Evolutionary conservation across 2,888 invertebrate genomes (phyloP).

Genomic region (Diadegma fenestrale): DNA sequence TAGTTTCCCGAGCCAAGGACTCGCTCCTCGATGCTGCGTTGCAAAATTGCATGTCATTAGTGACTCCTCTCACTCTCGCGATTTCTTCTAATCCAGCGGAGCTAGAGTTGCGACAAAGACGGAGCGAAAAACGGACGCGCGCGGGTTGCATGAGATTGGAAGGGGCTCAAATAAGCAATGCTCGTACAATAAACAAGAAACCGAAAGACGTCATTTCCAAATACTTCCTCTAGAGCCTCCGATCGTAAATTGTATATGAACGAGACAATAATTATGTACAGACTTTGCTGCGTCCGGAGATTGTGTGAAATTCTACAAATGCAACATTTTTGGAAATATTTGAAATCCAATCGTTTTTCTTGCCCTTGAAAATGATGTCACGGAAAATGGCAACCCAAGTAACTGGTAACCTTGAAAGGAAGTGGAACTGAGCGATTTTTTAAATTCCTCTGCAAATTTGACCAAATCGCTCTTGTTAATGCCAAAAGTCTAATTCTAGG

Average conservation of each 20-base stretch:
- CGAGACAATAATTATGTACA: background rate
- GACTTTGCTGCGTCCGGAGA: background rate
- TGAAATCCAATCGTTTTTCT: background rate
- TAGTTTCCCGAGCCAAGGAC: constrained; percentile 84
- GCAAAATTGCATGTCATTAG: constrained; percentile 84
- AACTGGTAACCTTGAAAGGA: background rate
- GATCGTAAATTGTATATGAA: background rate
- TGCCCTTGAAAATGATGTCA: background rate
- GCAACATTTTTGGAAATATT: background rate
- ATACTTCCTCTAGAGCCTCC: constrained; percentile 18
- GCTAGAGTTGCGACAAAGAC: constrained; percentile 20
- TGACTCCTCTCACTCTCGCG: constrained; percentile 34
- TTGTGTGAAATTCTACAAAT: background rate
- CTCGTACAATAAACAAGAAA: constrained; percentile 27
- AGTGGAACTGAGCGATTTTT: background rate
- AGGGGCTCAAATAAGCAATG: constrained; percentile 33
- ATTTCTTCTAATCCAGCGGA: constrained; percentile 20
- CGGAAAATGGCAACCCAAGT: background rate
- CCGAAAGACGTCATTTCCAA: constrained; percentile 31
- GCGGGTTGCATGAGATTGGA: constrained; percentile 10
- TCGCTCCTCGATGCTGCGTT: constrained; percentile 78
- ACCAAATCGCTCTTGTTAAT: background rate
- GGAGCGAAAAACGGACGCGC: constrained; percentile 32
- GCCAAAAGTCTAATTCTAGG: background rate
- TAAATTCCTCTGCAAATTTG: background rate